Conservation (phyloP, 2,888 invertebrate species). For the Tetropium fuscum region DNA sequence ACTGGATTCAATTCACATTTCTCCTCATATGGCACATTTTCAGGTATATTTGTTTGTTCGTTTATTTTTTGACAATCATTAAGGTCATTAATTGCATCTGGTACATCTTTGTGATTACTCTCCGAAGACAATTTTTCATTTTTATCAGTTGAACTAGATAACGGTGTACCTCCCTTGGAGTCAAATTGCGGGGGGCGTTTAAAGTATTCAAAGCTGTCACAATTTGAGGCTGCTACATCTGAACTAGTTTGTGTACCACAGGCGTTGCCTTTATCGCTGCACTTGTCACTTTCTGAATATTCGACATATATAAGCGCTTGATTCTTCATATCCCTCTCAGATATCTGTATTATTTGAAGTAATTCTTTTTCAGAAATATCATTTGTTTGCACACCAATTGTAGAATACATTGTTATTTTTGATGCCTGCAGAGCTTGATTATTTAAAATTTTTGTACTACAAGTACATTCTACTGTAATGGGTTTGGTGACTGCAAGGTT, state of each 20-base stretch:
- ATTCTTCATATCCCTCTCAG: slow-evolving; percentile 26
- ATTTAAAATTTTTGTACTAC: slow-evolving; percentile 1
- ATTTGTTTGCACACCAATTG: slow-evolving; percentile 48
- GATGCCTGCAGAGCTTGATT: slow-evolving; percentile 17
- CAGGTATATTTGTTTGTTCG: too few relatives aligned
- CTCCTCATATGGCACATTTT: too few relatives aligned
- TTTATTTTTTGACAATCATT: too few relatives aligned
- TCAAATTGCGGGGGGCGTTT: slow-evolving; percentile 25
- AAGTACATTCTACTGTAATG: slow-evolving; percentile 52
- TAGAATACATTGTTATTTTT: slow-evolving; percentile 26
- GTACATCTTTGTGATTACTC: too few relatives aligned
- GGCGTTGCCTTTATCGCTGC: slow-evolving; percentile 27
- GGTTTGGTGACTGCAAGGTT: slow-evolving; percentile 55
- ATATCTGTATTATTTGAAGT: slow-evolving; percentile 6
- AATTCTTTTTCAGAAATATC: slow-evolving; percentile 26
- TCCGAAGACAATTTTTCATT: slow-evolving; percentile 1
- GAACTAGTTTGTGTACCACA: slow-evolving; percentile 42
- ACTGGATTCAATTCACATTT: slow-evolving; percentile 27
- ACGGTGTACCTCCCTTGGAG: slow-evolving; percentile 2
- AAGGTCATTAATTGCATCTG: too few relatives aligned
- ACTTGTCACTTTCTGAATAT: slow-evolving; percentile 30
- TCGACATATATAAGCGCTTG: slow-evolving; percentile 37
- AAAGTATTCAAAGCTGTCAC: slow-evolving; percentile 77
- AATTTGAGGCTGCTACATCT: slow-evolving; percentile 61
- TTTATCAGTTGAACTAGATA: not conserved